These are phyloP conservation scores for Leucania comma DNA, from an alignment of 2,888 invertebrate genomes.

Conservation along the genomic window DNA sequence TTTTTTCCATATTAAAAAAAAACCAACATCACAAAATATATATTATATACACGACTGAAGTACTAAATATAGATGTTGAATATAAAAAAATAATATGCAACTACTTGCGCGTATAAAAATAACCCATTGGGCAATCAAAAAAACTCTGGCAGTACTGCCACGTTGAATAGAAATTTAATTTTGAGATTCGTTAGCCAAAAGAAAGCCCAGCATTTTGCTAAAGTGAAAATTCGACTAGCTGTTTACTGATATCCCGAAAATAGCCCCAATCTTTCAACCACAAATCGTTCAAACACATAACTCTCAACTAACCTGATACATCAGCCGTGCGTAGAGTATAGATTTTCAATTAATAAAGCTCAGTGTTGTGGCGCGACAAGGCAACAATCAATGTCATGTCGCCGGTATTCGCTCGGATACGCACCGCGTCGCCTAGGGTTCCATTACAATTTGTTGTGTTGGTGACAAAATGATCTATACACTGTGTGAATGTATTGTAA, in stretches of 20 bases:
- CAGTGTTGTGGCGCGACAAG: conserved; percentile 50
- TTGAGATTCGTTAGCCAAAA: neutral
- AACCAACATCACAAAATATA: too few relatives aligned
- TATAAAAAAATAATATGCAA: too few relatives aligned
- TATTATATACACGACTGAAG: too few relatives aligned
- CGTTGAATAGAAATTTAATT: neutral
- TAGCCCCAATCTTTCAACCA: too few relatives aligned
- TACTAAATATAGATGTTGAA: too few relatives aligned
- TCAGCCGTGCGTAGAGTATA: conserved; percentile 33
- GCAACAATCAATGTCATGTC: conserved; percentile 63
- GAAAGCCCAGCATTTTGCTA: neutral
- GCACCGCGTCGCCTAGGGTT: conserved; percentile 43
- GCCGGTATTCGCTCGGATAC: conserved; percentile 46
- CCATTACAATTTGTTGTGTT: conserved; percentile 55
- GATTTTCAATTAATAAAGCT: conserved; percentile 66
- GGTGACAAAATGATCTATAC: conserved; percentile 42
- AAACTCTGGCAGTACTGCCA: neutral
- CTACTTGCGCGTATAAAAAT: too few relatives aligned
- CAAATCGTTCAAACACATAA: too few relatives aligned
- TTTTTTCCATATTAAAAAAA: too few relatives aligned
- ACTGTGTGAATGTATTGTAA: conserved; percentile 16
- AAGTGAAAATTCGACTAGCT: too few relatives aligned
- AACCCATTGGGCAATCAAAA: too few relatives aligned
- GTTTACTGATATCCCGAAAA: too few relatives aligned
- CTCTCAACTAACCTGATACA: conserved; percentile 20